Evolutionary conservation across 2,113 vertebrate genomes (phyloP), one percentile per base, ranked within the genome.

Genomic region (Nestor notabilis): DNA sequence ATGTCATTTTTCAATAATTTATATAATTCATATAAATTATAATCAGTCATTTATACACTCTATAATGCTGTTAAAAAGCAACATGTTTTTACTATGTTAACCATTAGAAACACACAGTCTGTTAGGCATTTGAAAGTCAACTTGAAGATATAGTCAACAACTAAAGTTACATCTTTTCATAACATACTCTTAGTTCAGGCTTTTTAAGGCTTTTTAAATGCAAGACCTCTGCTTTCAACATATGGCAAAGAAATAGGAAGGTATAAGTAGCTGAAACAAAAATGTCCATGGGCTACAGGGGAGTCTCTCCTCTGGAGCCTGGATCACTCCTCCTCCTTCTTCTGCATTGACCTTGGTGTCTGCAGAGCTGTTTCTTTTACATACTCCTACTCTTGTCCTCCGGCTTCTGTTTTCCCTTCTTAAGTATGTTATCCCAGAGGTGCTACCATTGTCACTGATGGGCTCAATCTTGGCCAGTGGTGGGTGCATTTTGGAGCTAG

Each of bases 401-500:
- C 6, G 2, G 21, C n/a, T 65, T 23, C 58, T 47, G 41, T 21
- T n/a, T 9, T 2, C 0, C 17, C 13, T 47, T 76, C 11, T 41
- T 24, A 46, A 75, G 9, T 27, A 5, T 5, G 5, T 39, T 47
- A 13, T 21, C 9, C 5, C 43, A 56, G 50, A 28, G 17, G 8
- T 5, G 1, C 43, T 47, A 8, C 5, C 50, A 28, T 24, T 9
- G 3, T 65, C 7, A 1, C 27, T 53, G 47, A 21, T 60, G 29
- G 35, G 28, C 24, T 49, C 11, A 3, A 28, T 17, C 43, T 49
- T 41, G 35, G 29, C 13, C 53, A 41, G 11, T 7, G 11, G 44
- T 0, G 1, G 28, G 28, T 21, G 21, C 17, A 7, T 31, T 53
- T 37, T 13, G 21, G 43, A 60, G 44, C 17, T 7, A 11, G n/a